Base-by-base conservation (phyloP, 2,888 invertebrate species). In the Lepidocyrtinus sp. region DNA sequence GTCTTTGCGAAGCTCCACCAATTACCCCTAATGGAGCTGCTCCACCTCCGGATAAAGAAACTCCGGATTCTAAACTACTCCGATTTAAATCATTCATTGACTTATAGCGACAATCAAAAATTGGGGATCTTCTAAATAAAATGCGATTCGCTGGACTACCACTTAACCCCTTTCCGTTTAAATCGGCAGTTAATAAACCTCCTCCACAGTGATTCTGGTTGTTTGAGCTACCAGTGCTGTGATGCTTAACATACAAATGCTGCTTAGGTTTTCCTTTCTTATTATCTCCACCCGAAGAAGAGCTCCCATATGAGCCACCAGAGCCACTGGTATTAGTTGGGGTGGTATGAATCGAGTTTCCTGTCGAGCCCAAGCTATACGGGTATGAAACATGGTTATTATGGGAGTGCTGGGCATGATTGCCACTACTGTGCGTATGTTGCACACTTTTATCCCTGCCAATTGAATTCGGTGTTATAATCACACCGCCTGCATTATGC, bases 41-140 rank as follows among this genome's bases (percentile, higher is more conserved):
- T 22, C 61, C 73, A 22, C 50, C 68, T n/a, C 70, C 76, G 1
- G 78, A 63, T 2, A 78, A 67, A 12, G 74, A 70, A 2, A 67
- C 80, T 25, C 81, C 79, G 45, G 83, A 82, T 26, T 83, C 84
- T 7, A 84, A 68, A 63, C 81, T 81, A 63, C 81, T 80, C 45
- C 83, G 71, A 63, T 84, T 85, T 70, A 85, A 71, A 36, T 85
- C 85, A 80, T 84, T 85, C 85, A 85, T 84, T 2, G 85, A 85
- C 67, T 85, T 85, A 72, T 85, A 85, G 2, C 85, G 79, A 71
- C 83, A 84, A 27, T 85, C 84, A 77, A 85, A 85, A 36, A 85
- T 85, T 22, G 85, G 85, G 5, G 83, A 84, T 59, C 85, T 71
- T 25, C 84, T 78, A 55, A 85, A 85, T 19, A 85, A 71, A 21